phyloP scores from a whole-genome alignment of 1,140 invertebrate genomes.

The Bombus picipes region DNA sequence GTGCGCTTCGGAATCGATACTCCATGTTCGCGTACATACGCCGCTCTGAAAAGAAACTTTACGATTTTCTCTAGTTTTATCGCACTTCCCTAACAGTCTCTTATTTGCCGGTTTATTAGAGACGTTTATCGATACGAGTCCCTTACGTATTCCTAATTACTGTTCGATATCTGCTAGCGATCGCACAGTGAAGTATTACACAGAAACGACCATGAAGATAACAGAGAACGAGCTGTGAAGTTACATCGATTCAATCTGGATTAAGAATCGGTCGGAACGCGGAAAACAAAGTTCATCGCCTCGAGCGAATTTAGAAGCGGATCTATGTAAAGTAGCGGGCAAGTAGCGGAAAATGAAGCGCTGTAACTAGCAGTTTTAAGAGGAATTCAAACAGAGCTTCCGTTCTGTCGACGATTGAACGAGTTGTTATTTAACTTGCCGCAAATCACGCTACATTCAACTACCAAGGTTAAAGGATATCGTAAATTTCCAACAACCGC shows the following conservation, averaged over 20 bases:
- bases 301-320: neutral
- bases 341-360: constrained; percentile 26
- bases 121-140: neutral
- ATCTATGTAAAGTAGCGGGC: neutral
- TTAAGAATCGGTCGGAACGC: too few relatives aligned
- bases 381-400: constrained; percentile 37
- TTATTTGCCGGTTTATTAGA: neutral
- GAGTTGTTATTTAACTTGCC: constrained; percentile 41
- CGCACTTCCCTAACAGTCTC: too few relatives aligned
- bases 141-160: neutral
- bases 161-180: too few relatives aligned
- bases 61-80: neutral
- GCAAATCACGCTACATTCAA: constrained; percentile 5
- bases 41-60: neutral
- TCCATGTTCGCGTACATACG: too few relatives aligned
- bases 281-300: neutral
- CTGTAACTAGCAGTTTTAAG: constrained; percentile 37
- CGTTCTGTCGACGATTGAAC: constrained; percentile 2
- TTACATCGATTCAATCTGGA: too few relatives aligned
- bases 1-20: too few relatives aligned
- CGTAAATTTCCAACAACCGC: constrained; percentile 7
- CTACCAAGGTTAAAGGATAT: constrained; percentile 22
- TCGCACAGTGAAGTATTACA: too few relatives aligned
- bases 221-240: too few relatives aligned
- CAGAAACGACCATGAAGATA: too few relatives aligned